phyloP scores from a whole-genome alignment of 1,140 invertebrate species.

The Chionoecetes opilio region DNA sequence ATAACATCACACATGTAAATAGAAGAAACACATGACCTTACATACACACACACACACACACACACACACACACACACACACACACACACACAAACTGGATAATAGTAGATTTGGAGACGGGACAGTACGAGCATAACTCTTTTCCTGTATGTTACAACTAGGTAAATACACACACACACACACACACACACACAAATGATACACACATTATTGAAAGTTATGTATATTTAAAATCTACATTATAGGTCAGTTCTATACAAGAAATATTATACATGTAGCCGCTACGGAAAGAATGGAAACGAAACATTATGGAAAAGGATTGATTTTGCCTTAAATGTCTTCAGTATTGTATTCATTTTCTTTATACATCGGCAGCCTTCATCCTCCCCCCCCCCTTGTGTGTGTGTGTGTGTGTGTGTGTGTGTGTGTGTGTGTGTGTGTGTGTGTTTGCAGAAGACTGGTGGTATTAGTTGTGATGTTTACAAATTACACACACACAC shows the following conservation, averaged over 20 bases:
- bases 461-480: no score
- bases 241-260: not conserved
- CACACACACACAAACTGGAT: no score
- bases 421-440: no score
- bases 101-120: conserved; percentile 84
- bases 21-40: not conserved
- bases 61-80: no score
- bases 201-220: not conserved
- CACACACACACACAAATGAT: not conserved
- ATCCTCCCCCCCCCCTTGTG: no score
- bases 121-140: not conserved
- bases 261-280: not conserved
- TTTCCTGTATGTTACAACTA: not conserved
- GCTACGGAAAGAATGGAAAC: not conserved
- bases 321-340: not conserved
- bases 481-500: no score
- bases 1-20: not conserved
- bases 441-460: no score
- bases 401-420: no score
- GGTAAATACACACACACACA: conserved; percentile 18
- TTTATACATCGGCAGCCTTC: no score
- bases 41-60: not conserved
- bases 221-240: not conserved
- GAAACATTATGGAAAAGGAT: not conserved
- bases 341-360: no score